phyloP scores from a whole-genome alignment of 2,797 vertebrate species.

The Odontamblyopus lacepedii region DNA sequence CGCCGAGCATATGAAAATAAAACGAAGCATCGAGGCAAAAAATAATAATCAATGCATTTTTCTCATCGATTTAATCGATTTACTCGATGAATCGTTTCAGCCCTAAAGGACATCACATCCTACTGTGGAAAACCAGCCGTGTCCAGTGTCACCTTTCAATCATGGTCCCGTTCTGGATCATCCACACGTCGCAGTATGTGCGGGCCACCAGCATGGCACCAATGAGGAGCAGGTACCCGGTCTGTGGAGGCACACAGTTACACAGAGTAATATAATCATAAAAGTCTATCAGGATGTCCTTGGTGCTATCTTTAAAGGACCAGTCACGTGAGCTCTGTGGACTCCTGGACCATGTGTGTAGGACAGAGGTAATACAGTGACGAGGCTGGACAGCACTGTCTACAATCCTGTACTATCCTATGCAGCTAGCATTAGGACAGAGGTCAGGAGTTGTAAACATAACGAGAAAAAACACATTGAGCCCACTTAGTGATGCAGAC shows the following conservation, averaged over 20 bases:
- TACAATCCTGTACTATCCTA: background rate
- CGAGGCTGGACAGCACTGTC: background rate
- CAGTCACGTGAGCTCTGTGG: constrained; percentile 28
- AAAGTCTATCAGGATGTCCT: constrained; percentile 22
- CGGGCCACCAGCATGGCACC: constrained; percentile 91
- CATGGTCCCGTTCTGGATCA: constrained; percentile 98
- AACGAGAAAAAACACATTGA: too few species aligned
- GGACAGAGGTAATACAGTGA: constrained; percentile 29
- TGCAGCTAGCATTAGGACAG: background rate
- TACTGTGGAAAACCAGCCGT: constrained; percentile 8
- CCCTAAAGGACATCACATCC: background rate
- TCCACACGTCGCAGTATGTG: constrained; percentile 98
- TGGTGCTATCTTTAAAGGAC: constrained; percentile 32
- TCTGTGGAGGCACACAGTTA: constrained; percentile 67
- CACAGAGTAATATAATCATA: constrained; percentile 12
- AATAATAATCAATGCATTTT: too few species aligned
- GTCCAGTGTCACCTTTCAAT: constrained; percentile 89
- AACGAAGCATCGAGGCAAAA: too few species aligned
- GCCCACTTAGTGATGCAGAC: too few species aligned
- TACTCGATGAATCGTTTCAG: too few species aligned
- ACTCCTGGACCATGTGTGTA: constrained; percentile 22
- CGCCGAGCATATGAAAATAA: too few species aligned
- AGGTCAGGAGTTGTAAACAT: background rate
- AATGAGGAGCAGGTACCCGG: constrained; percentile 91
- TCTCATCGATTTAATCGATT: too few species aligned